Base-by-base conservation (phyloP, 2,113 vertebrate species). In the Hirundichthys speculiger region DNA sequence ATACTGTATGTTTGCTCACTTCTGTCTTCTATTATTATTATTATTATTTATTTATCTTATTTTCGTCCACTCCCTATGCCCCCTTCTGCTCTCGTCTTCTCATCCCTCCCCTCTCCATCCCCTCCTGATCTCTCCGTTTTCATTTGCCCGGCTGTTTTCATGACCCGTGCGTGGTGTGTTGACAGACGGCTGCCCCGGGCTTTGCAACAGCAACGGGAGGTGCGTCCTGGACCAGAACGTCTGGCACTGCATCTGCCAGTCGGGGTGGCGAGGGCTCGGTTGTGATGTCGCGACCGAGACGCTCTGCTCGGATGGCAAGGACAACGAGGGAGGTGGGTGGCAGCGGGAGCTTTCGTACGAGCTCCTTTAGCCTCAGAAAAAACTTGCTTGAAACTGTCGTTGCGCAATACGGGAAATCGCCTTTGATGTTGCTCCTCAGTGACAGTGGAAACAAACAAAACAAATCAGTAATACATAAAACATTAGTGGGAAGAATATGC, bases 201-300 rank as follows among this genome's bases (percentile, higher is more conserved):
- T 99, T 67, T 99, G 98, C 88, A 99, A 99, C 90, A 98, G 95
- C 94, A 99, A 99, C 6, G 97, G 97, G 70, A 94, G 97, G 73
- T 99, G 97, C 73, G 95, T 96, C 0, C 90, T 99, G 90, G 98
- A 99, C 92, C 98, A 98, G 64, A 98, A 97, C 1, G 96, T 96
- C 84, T 99, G 98, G 98, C 96, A 98, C 66, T 99, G 98, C 55
- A 94, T 99, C 72, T 99, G 98, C 91, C 98, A 99, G 90, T 93
- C 96, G 0, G 98, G 98, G n/a, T 99, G 98, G 97, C 93, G 98
- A 82, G 98, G 98, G 75, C 94, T 96, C 0, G 98, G 98, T 38
- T 99, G 98, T 55, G 96, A 98, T 0, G 97, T 99, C 18, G 97
- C 98, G 69, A 99, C 98, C 83, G 98, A 99, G 90, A 99, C 96